A percentile compares a stretch with the other conserved stretches of the same genome.
These are phyloP conservation scores for Pseudopipra pipra DNA, from an alignment of 2,113 vertebrate genomes.

Conservation along the genomic window DNA sequence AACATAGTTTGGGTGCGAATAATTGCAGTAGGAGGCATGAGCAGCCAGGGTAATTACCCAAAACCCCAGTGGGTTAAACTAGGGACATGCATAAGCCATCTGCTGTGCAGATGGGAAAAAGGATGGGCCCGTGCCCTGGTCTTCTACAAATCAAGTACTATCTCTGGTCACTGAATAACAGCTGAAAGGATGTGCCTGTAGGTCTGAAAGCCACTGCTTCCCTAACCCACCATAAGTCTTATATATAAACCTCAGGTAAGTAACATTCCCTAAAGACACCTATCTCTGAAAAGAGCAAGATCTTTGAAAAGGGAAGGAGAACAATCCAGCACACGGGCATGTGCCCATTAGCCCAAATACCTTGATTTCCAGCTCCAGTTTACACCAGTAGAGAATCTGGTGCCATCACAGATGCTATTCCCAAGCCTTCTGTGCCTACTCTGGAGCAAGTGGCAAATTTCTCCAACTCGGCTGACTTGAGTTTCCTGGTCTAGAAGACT, in stretches of 20 bases:
- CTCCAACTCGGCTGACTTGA: neutral
- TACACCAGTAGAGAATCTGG: neutral
- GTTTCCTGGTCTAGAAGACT: neutral
- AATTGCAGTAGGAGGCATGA: neutral
- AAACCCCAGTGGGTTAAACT: neutral
- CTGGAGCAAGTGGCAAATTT: neutral
- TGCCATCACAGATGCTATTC: neutral
- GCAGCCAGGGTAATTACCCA: neutral
- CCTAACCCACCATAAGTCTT: neutral
- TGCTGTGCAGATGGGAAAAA: constrained; percentile 12
- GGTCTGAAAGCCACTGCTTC: neutral
- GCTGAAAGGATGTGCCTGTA: neutral
- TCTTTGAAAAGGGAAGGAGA: neutral
- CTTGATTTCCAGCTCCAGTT: neutral
- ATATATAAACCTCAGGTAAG: neutral
- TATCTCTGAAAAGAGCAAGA: neutral
- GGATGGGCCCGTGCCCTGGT: neutral
- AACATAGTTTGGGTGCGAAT: neutral
- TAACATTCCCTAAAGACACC: neutral
- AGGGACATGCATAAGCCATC: neutral
- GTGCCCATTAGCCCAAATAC: neutral
- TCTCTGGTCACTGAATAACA: neutral
- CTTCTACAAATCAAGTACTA: neutral
- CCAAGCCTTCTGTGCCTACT: neutral
- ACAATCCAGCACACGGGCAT: neutral